phyloP scores from a whole-genome alignment of 1,140 invertebrate species.

The Cardiocondyla obscurior region DNA sequence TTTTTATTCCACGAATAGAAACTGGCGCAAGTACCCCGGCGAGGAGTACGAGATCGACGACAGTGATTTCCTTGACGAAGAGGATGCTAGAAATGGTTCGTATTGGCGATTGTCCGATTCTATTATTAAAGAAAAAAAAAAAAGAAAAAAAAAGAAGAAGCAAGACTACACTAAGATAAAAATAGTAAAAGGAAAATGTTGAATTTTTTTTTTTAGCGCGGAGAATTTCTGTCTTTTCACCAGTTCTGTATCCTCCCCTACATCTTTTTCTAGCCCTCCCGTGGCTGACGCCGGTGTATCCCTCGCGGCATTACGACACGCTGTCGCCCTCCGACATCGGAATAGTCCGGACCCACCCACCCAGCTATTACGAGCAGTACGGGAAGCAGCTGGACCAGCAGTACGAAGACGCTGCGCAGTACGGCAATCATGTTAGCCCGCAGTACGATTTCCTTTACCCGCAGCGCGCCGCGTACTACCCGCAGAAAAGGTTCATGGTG shows the following conservation, averaged over 20 bases:
- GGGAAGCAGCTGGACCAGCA: constrained; percentile 70
- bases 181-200: background rate
- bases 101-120: background rate
- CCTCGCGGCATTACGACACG: constrained; percentile 69
- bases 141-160: too few relatives aligned
- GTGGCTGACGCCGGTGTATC: constrained; percentile 73
- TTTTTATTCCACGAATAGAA: constrained; percentile 60
- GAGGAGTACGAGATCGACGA: constrained; percentile 78
- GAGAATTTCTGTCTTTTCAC: background rate
- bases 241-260: background rate
- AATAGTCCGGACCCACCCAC: constrained; percentile 74
- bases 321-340: constrained; percentile 73
- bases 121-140: too few relatives aligned
- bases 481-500: constrained; percentile 77
- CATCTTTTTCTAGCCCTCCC: constrained; percentile 56
- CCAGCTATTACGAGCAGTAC: constrained; percentile 76
- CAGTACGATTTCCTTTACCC: constrained; percentile 74
- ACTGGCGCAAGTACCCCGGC: constrained; percentile 72
- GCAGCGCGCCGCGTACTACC: constrained; percentile 68
- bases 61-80: constrained; percentile 72
- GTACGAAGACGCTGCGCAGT: constrained; percentile 70
- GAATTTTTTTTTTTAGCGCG: background rate
- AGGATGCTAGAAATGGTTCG: constrained; percentile 71
- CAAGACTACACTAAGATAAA: constrained; percentile 8
- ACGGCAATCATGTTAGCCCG: constrained; percentile 65